phyloP scores from a whole-genome alignment of 2,888 invertebrate species.

The Micoletzkya japonica region DNA sequence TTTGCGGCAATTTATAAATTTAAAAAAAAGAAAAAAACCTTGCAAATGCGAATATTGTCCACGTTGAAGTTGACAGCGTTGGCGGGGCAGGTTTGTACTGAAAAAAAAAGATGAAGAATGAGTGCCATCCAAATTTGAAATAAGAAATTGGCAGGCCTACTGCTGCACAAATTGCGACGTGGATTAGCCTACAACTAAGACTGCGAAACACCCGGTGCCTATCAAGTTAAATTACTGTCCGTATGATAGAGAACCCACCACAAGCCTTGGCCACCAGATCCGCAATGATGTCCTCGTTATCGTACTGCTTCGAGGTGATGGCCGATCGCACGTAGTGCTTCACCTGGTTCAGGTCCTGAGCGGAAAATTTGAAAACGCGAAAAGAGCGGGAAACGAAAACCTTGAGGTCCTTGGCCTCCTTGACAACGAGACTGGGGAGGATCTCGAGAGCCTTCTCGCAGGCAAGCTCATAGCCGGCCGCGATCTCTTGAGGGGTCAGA shows the following conservation, averaged over 20 bases:
- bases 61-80: conserved; percentile 78
- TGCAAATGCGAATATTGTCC: conserved; percentile 93
- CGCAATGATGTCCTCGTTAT: conserved; percentile 89
- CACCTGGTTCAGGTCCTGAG: conserved; percentile 29
- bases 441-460: conserved; percentile 85
- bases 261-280: conserved; percentile 85
- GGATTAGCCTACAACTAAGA: too few species aligned
- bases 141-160: neutral
- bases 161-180: too few species aligned
- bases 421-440: conserved; percentile 72
- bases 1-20: conserved; percentile 45
- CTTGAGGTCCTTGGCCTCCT: conserved; percentile 73
- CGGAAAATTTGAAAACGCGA: neutral
- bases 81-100: conserved; percentile 57
- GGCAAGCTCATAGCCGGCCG: conserved; percentile 90
- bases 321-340: conserved; percentile 73
- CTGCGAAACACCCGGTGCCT: too few species aligned
- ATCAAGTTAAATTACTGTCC: too few species aligned
- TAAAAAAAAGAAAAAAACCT: conserved; percentile 63
- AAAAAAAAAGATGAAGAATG: conserved; percentile 31
- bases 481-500: conserved; percentile 92
- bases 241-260: conserved; percentile 66
- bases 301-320: conserved; percentile 96
- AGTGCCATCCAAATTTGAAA: neutral
- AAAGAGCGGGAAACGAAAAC: conserved; percentile 67